phyloP scores from a whole-genome alignment of 2,113 vertebrate species.

The Theristicus caerulescens region DNA sequence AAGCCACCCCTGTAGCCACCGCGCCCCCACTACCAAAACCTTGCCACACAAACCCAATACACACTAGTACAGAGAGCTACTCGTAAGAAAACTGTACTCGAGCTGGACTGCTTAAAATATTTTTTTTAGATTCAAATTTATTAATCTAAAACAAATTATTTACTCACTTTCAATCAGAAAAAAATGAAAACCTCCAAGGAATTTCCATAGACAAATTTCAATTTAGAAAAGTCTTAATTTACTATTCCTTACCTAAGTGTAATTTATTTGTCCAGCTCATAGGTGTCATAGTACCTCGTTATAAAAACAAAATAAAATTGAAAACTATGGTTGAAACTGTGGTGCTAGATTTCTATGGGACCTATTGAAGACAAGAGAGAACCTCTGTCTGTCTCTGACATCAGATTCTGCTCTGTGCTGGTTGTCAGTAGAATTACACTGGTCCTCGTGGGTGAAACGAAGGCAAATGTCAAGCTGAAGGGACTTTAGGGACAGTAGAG shows the following conservation, averaged over 20 bases:
- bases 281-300: background rate
- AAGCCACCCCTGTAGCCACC: background rate
- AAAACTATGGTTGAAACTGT: background rate
- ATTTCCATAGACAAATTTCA: background rate
- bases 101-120: background rate
- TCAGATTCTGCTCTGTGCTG: background rate
- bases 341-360: background rate
- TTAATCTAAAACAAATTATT: background rate
- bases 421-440: background rate
- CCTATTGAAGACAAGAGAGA: background rate
- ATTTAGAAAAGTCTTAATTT: background rate
- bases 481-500: background rate
- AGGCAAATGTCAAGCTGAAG: background rate
- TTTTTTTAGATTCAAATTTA: background rate
- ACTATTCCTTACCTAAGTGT: background rate
- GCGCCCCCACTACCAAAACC: background rate
- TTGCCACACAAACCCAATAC: background rate
- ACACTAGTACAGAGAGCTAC: background rate
- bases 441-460: rapidly evolving
- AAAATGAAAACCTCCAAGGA: background rate
- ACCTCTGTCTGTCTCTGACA: background rate
- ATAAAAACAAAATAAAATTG: background rate
- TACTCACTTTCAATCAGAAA: background rate
- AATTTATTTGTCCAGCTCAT: background rate
- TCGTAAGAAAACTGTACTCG: background rate